These are phyloP conservation scores for Anoplius nigerrimus DNA, from an alignment of 2,888 invertebrate genomes.

Conservation along the genomic window DNA sequence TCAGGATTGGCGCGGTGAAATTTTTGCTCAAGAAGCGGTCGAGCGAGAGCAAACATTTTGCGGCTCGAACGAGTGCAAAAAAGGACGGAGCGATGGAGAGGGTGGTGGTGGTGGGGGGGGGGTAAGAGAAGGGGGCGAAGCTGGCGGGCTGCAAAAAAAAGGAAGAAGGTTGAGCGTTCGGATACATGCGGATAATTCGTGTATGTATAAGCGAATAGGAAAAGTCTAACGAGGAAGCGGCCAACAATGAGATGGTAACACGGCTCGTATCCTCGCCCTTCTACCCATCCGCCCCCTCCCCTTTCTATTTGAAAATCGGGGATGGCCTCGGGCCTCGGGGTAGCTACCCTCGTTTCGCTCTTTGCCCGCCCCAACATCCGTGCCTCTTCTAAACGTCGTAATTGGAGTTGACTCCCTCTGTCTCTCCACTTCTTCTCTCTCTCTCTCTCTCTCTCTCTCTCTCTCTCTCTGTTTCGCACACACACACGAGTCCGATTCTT, in stretches of 20 bases:
- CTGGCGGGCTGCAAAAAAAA: no score
- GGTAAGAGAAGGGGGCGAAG: neutral
- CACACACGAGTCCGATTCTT: no score
- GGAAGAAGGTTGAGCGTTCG: no score
- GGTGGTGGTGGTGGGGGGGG: neutral
- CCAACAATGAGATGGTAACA: conserved; percentile 33
- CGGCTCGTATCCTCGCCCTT: conserved; percentile 7
- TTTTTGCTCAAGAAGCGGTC: no score
- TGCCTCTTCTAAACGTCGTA: conserved; percentile 57
- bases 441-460: conserved; percentile 11
- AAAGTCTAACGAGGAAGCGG: conserved; percentile 53
- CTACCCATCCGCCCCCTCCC: conserved; percentile 6
- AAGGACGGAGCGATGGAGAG: no score
- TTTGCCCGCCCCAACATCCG: conserved; percentile 30
- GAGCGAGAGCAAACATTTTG: no score
- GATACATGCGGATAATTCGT: conserved; percentile 38
- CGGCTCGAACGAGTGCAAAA: no score
- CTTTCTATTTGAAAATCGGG: conserved; percentile 36
- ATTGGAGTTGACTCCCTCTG: conserved; percentile 55
- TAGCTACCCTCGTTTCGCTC: conserved; percentile 31
- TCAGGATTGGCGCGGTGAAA: no score
- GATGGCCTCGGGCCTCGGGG: conserved; percentile 51
- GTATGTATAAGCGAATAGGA: conserved; percentile 54
- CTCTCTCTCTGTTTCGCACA: neutral
- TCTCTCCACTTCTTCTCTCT: conserved; percentile 11